Evolutionary conservation across 1,140 invertebrate species (phyloP), one percentile per base, ranked within the genome.

Genomic region (Polypedilum pembai): DNA sequence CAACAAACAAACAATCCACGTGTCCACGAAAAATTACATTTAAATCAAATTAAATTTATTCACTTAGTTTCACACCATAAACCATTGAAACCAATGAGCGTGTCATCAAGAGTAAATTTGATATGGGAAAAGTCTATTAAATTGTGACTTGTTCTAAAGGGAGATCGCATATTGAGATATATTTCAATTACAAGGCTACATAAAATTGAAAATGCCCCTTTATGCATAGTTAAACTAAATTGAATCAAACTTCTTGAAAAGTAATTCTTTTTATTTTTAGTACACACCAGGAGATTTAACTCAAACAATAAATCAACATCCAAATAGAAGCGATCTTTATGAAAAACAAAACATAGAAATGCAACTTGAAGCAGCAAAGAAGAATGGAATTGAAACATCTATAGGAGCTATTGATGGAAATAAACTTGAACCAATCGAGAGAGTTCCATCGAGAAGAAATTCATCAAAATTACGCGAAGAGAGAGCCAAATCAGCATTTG

Each of bases 401-500:
- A n/a, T n/a, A n/a, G n/a, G n/a, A n/a, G 5, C 24, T 33, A 33
- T 33, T 33, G 24, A 33, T 33, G 24, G 24, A 33, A 33, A 33
- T 33, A 33, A 33, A 33, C 24, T 33, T 33, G 5, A 33, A 33
- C 24, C 24, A 33, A 69, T 69, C 18, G 65, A 69, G 0, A 18
- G 17, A 21, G 8, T 8, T 20, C 15, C 65, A 69, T 69, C 65
- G 17, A 69, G 20, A 20, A 20, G n/a, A 69, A 69, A 18, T 69
- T 69, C 65, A 18, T 20, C 17, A 5, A 69, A 69, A 69, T 18
- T 69, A 4, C 65, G 65, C 5, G 17, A 69, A 10, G 65, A 18
- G 4, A 20, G 65, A 69, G 65, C 78, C 12, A 84, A 83, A 79
- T 83, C 87, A 74, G 86, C 87, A 0, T 82, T 86, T 74, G 83